Percentiles rank a stretch among this genome's conserved stretches.
Evolutionary conservation across 2,888 invertebrate genomes (phyloP).

Genomic region (Pyrrhia umbra): DNA sequence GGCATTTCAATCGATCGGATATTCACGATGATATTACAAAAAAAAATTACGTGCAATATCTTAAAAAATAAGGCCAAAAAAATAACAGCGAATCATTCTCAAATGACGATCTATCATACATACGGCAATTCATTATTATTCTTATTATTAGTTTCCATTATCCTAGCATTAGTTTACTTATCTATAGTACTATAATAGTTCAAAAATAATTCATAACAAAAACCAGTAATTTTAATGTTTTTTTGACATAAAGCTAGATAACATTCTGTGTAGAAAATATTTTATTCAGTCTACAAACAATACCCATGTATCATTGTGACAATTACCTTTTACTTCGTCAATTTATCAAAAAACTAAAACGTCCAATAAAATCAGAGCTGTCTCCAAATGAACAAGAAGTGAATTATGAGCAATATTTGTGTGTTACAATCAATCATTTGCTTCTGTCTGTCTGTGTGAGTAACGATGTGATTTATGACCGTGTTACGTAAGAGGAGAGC

Average conservation of each 20-base stretch:
- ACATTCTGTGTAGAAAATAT: background rate
- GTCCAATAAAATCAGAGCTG: background rate
- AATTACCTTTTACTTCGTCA: background rate
- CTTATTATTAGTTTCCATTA: too few relatives aligned
- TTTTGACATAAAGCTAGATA: background rate
- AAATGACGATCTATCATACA: too few relatives aligned
- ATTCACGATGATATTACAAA: too few relatives aligned
- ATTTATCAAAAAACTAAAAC: constrained; percentile 8
- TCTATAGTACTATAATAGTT: too few relatives aligned
- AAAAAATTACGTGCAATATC: too few relatives aligned
- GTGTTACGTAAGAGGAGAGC: constrained; percentile 27
- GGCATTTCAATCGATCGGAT: too few relatives aligned
- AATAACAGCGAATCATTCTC: too few relatives aligned
- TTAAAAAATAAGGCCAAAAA: too few relatives aligned
- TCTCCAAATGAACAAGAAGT: constrained; percentile 14
- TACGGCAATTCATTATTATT: too few relatives aligned
- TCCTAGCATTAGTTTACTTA: too few relatives aligned
- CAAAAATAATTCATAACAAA: too few relatives aligned
- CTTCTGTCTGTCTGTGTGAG: constrained; percentile 2
- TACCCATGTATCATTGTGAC: background rate
- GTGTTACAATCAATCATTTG: constrained; percentile 44
- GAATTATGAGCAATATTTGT: constrained; percentile 35
- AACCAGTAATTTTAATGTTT: too few relatives aligned
- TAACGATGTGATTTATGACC: constrained; percentile 50
- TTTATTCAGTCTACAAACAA: background rate